Evolutionary conservation across 2,113 vertebrate species (phyloP).

Genomic region (Bos indicus): DNA sequence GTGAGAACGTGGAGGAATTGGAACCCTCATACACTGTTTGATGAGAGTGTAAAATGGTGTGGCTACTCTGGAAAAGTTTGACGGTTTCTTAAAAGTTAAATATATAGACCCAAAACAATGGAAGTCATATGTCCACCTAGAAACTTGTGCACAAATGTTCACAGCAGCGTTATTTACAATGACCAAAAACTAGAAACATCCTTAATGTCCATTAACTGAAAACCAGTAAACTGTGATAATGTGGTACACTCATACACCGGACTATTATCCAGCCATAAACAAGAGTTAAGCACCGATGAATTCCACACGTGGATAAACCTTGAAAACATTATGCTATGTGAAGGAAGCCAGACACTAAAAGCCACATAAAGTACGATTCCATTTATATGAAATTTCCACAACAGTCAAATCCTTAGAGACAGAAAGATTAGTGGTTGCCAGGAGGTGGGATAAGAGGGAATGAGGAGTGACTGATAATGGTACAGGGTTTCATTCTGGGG

Average conservation of each 20-base stretch:
- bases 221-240: not conserved
- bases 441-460: not conserved
- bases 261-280: not conserved
- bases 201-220: not conserved
- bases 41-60: not conserved
- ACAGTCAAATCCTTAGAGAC: not conserved
- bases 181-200: not conserved
- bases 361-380: not conserved
- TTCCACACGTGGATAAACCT: not conserved
- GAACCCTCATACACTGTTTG: not conserved
- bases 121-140: not conserved
- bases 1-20: not conserved
- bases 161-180: not conserved
- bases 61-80: not conserved
- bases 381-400: not conserved
- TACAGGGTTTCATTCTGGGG: not conserved
- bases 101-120: not conserved
- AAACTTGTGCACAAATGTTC: not conserved
- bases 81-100: constrained; percentile 8
- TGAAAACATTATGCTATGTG: not conserved
- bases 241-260: not conserved
- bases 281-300: not conserved
- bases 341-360: not conserved
- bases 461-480: not conserved
- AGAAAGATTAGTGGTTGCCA: not conserved